Conservation (phyloP, 2,888 invertebrate genomes). For the Drosophila aldrichi region DNA sequence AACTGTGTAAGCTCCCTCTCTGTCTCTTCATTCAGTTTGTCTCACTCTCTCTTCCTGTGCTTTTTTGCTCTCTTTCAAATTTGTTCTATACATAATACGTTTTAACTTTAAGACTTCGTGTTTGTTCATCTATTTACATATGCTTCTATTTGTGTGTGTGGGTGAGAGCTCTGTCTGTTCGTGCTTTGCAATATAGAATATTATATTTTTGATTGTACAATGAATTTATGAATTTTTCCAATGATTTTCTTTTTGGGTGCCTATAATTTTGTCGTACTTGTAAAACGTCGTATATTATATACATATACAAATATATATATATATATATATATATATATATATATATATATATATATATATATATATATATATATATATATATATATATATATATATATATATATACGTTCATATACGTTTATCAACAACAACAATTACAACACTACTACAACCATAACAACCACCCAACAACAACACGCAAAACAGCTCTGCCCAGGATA, state of each 20-base stretch:
- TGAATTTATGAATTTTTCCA: conserved; percentile 58
- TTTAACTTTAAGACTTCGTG: no score
- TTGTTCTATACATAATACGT: no score
- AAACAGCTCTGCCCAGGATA: conserved; percentile 88
- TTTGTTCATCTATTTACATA: background rate
- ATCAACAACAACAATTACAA: conserved; percentile 55
- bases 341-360: background rate
- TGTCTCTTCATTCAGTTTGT: no score
- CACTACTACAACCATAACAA: conserved; percentile 48
- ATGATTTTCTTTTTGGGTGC: conserved; percentile 68
- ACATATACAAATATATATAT: conserved; percentile 16
- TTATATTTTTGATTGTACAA: conserved; percentile 48
- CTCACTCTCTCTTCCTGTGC: no score
- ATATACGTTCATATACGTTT: conserved; percentile 51
- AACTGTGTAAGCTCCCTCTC: no score
- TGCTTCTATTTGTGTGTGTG: background rate
- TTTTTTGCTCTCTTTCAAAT: no score
- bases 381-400: conserved; percentile 20
- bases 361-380: conserved; percentile 15
- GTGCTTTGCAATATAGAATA: conserved; percentile 11
- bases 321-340: background rate
- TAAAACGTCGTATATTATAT: conserved; percentile 28
- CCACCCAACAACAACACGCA: conserved; percentile 30
- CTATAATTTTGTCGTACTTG: conserved; percentile 66
- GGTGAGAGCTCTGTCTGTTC: background rate